These are phyloP conservation scores for Oncorhynchus keta DNA, from an alignment of 2,113 vertebrate species.

Conservation along the genomic window DNA sequence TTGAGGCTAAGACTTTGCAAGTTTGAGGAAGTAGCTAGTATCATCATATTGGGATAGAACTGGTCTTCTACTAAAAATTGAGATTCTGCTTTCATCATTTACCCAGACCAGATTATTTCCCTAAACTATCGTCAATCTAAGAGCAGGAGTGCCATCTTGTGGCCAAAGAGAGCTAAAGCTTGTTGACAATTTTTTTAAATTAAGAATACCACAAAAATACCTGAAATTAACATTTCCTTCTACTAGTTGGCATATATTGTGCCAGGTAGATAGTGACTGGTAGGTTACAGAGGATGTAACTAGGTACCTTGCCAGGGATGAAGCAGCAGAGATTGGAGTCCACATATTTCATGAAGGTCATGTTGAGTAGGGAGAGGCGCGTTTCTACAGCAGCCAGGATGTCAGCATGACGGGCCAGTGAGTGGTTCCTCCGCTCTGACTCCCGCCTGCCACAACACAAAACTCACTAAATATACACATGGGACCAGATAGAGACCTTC, in stretches of 20 bases:
- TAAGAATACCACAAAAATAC: neutral
- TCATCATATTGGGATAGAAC: neutral
- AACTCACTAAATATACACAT: neutral
- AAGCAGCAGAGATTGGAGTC: constrained; percentile 99
- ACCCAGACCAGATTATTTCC: no score
- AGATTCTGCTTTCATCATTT: no score
- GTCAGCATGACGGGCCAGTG: constrained; percentile 94
- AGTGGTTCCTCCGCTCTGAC: constrained; percentile 96
- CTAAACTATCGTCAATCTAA: neutral
- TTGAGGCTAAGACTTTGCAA: neutral
- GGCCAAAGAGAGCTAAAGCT: neutral
- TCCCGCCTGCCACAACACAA: constrained; percentile 79
- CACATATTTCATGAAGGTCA: constrained; percentile 99
- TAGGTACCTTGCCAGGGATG: constrained; percentile 95
- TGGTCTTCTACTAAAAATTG: no score
- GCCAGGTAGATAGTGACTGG: no score
- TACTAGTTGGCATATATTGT: neutral
- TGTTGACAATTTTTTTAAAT: neutral
- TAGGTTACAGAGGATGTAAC: neutral
- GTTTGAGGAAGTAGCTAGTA: neutral
- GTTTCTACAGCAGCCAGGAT: constrained; percentile 98
- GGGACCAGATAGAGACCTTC: neutral
- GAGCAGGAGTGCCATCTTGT: constrained; percentile 12
- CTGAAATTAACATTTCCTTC: no score
- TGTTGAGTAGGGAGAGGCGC: constrained; percentile 93